Base-by-base conservation (phyloP, 2,113 vertebrate genomes). In the Callithrix jacchus region DNA sequence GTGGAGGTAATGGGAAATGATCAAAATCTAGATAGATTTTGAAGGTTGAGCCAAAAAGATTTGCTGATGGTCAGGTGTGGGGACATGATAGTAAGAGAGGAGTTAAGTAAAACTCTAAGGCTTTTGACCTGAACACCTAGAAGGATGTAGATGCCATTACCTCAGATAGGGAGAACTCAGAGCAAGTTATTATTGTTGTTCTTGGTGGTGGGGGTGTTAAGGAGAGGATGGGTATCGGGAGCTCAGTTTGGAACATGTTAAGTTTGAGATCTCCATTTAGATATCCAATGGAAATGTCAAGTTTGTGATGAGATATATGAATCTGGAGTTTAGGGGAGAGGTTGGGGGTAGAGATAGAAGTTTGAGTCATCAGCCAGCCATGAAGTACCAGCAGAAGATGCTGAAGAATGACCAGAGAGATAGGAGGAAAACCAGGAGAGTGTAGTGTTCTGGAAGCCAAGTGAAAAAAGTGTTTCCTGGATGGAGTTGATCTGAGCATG, bases 261-360 rank as follows among this genome's bases (percentile, higher is more conserved):
- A 74, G 66, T 81, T 47, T 87, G 54, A 91, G 82, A 73, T 87
- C 42, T 90, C 66, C 81, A n/a, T 89, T 45, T 64, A 37, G 37
- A 81, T 47, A 73, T 73, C 18, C 47, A 23, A 27, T 91, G 66
- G 56, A 87, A 56, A 87, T 91, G 71, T 71, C 80, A 89, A 42
- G 66, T 89, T 89, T 96, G n/a, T 32, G 35, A 47, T 73, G 86
- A 86, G n/a, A 86, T 81, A 45, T 37, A 25, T 93, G 64, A 86
- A 54, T 80, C 73, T 96, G 23, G 68, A 84, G 37, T 83, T 83
- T 30, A 45, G 35, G 37, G n/a, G 17, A 76, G 68, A 82, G 14
- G 37, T 56, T 80, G 61, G 35, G 27, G 71, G 45, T 80, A 45
- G 40, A 80, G 32, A 40, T 35, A 54, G 71, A 95, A 74, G 66